Conservation (phyloP, 1,140 invertebrate species). For the Hermetia illucens region DNA sequence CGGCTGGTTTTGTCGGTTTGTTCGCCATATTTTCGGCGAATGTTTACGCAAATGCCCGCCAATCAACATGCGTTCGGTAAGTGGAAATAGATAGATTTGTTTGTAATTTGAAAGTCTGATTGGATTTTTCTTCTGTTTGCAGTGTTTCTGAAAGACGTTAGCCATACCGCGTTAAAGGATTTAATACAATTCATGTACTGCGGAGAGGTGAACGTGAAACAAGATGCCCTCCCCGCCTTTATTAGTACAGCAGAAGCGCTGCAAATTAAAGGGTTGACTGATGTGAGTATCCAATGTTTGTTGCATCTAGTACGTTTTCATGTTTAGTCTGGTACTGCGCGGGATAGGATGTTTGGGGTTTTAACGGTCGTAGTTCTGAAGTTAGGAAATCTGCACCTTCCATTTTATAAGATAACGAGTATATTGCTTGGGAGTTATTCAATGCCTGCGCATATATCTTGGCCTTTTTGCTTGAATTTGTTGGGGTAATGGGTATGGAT, state of each 20-base stretch:
- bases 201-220: constrained; percentile 72
- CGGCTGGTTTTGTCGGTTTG: constrained; percentile 72
- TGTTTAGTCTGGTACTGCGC: too few relatives aligned
- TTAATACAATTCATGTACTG: constrained; percentile 77
- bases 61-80: constrained; percentile 44
- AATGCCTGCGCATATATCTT: too few relatives aligned
- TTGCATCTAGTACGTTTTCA: too few relatives aligned
- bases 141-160: constrained; percentile 74
- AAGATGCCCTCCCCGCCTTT: constrained; percentile 67
- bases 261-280: constrained; percentile 68
- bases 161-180: constrained; percentile 56
- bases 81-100: constrained; percentile 7
- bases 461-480: too few relatives aligned
- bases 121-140: constrained; percentile 29
- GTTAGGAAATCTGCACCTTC: too few relatives aligned
- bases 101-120: background rate
- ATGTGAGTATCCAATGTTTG: constrained; percentile 24
- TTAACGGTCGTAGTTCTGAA: too few relatives aligned
- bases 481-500: too few relatives aligned
- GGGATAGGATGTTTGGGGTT: too few relatives aligned
- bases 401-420: too few relatives aligned
- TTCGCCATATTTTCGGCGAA: constrained; percentile 71
- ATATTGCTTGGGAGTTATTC: too few relatives aligned
- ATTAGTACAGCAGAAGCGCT: constrained; percentile 73
- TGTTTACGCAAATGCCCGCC: constrained; percentile 52